phyloP scores from a whole-genome alignment of 1,140 invertebrate species.

The Drosophila nasuta region DNA sequence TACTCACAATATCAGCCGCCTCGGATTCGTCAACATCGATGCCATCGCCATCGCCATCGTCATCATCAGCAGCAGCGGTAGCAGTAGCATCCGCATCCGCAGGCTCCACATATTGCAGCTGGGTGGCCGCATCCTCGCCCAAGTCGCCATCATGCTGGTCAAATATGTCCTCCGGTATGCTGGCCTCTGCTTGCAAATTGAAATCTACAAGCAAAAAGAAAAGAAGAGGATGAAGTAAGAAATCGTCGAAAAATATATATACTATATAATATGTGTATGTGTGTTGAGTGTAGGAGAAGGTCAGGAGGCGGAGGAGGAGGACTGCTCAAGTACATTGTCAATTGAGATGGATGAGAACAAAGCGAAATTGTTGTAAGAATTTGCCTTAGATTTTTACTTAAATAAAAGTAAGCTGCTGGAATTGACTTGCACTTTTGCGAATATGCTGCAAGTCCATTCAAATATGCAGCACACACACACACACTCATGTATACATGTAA shows the following conservation, averaged over 20 bases:
- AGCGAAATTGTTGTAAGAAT: slow-evolving; percentile 26
- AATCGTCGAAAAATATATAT: neutral
- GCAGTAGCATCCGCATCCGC: neutral
- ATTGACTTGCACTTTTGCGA: slow-evolving; percentile 66
- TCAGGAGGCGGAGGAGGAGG: neutral
- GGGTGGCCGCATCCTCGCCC: slow-evolving; percentile 44
- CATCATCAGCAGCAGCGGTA: no score
- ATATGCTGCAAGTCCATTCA: slow-evolving; percentile 22
- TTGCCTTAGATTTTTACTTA: slow-evolving; percentile 46
- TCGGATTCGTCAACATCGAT: slow-evolving; percentile 62
- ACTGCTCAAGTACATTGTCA: slow-evolving; percentile 19
- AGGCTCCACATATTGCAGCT: slow-evolving; percentile 51
- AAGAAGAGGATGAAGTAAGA: slow-evolving; percentile 15
- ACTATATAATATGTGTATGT: neutral
- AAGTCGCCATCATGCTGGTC: slow-evolving; percentile 75
- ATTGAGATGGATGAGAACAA: slow-evolving; percentile 7
- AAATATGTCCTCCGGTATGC: slow-evolving; percentile 82
- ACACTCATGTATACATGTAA: neutral
- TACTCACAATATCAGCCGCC: slow-evolving; percentile 79
- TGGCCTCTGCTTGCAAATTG: slow-evolving; percentile 81
- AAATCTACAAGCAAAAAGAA: slow-evolving; percentile 64
- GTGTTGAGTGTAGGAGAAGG: slow-evolving; percentile 7
- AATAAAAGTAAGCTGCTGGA: slow-evolving; percentile 77
- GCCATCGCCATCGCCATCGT: no score
- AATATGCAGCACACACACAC: slow-evolving; percentile 19